A percentile compares a stretch with the other conserved stretches of the same genome.
Conservation (phyloP, 2,797 vertebrate species). For the Chaunax sp. region DNA sequence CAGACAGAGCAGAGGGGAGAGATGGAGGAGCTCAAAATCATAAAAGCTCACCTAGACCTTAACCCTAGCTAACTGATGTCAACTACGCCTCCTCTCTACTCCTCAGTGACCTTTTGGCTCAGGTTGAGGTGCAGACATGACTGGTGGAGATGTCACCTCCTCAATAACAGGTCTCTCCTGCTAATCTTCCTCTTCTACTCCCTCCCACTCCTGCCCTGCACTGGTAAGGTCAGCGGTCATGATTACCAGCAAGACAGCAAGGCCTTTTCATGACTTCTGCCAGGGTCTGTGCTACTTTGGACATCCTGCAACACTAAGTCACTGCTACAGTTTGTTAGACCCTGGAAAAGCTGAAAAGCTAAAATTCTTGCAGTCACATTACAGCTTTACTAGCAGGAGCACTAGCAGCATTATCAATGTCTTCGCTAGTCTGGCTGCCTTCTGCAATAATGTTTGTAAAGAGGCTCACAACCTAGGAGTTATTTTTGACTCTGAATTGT, state of each 20-base stretch:
- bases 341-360: slow-evolving; percentile 37
- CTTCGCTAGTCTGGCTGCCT: no score
- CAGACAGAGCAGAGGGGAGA: no score
- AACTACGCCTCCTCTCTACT: slow-evolving; percentile 19
- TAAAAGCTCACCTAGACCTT: background rate
- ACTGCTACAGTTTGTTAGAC: slow-evolving; percentile 6
- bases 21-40: slow-evolving; percentile 19
- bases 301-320: slow-evolving; percentile 10
- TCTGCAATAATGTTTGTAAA: no score
- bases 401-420: no score
- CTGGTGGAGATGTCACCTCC: slow-evolving; percentile 55
- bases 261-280: slow-evolving; percentile 13
- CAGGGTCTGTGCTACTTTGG: slow-evolving; percentile 2
- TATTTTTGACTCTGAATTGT: no score
- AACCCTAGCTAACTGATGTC: slow-evolving; percentile 31
- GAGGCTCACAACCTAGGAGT: no score
- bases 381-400: background rate
- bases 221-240: slow-evolving; percentile 54
- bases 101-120: slow-evolving; percentile 55
- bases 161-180: slow-evolving; percentile 55
- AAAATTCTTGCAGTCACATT: slow-evolving; percentile 22
- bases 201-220: slow-evolving; percentile 41
- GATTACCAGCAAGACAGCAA: slow-evolving; percentile 30
- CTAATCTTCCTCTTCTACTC: slow-evolving; percentile 46
- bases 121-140: slow-evolving; percentile 48